These are phyloP conservation scores for Drosophila lowei DNA, from an alignment of 1,140 invertebrate species.

Conservation along the genomic window DNA sequence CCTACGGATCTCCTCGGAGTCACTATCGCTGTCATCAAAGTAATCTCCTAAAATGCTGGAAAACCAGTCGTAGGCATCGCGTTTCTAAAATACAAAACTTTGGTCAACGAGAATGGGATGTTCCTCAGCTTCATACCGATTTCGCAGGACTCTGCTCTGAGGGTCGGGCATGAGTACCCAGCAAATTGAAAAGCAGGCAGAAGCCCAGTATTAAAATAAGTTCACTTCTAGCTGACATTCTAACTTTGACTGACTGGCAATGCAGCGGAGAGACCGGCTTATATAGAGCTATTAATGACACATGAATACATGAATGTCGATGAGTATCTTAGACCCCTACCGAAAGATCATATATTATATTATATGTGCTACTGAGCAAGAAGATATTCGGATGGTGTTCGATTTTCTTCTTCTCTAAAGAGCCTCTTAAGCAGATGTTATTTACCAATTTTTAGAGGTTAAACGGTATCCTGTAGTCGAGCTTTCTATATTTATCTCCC, in stretches of 20 bases:
- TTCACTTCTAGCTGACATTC: constrained; percentile 44
- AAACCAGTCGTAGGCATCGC: constrained; percentile 40
- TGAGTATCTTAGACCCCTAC: neutral
- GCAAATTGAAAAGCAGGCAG: constrained; percentile 20
- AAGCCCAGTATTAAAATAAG: constrained; percentile 18
- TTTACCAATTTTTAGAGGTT: neutral
- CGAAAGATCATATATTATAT: too few relatives aligned
- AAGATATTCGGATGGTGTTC: too few relatives aligned
- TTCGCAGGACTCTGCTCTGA: neutral
- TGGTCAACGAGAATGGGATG: too few relatives aligned
- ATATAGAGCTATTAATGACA: constrained; percentile 39
- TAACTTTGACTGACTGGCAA: constrained; percentile 40
- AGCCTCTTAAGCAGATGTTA: neutral
- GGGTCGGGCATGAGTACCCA: constrained; percentile 19
- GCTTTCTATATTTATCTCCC: neutral
- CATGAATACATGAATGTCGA: neutral
- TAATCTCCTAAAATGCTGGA: constrained; percentile 28
- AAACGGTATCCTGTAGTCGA: constrained; percentile 12
- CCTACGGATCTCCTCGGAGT: constrained; percentile 50
- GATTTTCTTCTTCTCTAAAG: too few relatives aligned
- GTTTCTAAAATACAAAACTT: constrained; percentile 21
- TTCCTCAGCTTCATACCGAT: constrained; percentile 19
- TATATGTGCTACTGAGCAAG: too few relatives aligned
- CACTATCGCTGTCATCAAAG: constrained; percentile 17
- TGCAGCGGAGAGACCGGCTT: constrained; percentile 15